Base-by-base conservation (phyloP, 2,113 vertebrate genomes). In the Arizona elegans region DNA sequence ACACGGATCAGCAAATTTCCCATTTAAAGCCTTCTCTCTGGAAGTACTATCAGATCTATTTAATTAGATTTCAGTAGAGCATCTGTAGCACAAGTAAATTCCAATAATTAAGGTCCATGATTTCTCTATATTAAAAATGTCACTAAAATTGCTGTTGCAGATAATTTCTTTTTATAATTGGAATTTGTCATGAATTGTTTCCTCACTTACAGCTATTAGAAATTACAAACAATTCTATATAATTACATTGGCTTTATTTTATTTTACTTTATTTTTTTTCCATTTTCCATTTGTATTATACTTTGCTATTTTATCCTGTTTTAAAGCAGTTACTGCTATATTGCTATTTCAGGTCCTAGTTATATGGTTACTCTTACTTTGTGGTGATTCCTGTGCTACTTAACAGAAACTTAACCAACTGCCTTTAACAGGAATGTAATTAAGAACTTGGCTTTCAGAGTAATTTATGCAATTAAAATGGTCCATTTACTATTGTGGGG, bases 41-140 rank as follows among this genome's bases (percentile, higher is more conserved):
- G 95, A 96, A 95, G 93, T 96, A 94, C 93, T 90, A 17, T 92
- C 95, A 95, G 94, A 95, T 96, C 96, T 97, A 13, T 97, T 97
- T 97, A 97, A 97, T 98, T 97, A 97, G 96, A 95, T 97, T 97
- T 96, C 95, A 92, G 91, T 87, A 92, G 6, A 85, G 96, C 95
- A 94, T 97, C 96, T 97, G 95, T 96, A 97, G 96, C 95, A 94
- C 92, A 94, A 95, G 88, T 96, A 97, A 97, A 97, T 95, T 95
- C 96, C 97, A 96, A 97, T 97, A 97, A 97, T 97, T 97, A 97
- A 97, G 96, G 92, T 91, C 94, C 94, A 95, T 97, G 96, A 96
- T 97, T 98, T 97, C 96, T 97, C 88, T 97, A 90, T 96, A 93
- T 98, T 97, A 96, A 95, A 97, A 97, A 97, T 97, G 97, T 97